Conservation (phyloP, 2,113 vertebrate genomes). For the Phalacrocorax aristotelis region DNA sequence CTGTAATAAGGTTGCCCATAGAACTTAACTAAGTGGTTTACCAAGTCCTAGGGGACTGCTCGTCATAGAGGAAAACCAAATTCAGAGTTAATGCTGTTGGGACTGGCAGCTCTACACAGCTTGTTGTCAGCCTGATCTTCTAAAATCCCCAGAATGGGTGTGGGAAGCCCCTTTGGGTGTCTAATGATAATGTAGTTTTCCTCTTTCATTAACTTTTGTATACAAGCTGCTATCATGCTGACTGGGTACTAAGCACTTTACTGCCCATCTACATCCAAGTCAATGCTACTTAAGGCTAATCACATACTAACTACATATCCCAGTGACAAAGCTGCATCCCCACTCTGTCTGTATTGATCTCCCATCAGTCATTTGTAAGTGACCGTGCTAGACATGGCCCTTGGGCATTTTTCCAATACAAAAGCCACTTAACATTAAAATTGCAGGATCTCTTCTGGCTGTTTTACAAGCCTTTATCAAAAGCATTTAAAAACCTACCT, state of each 20-base stretch:
- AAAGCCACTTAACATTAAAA: slow-evolving; percentile 87
- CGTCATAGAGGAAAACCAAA: slow-evolving; percentile 8
- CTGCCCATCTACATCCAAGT: slow-evolving; percentile 26
- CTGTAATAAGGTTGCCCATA: neutral
- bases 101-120: neutral
- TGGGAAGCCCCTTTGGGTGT: slow-evolving; percentile 16
- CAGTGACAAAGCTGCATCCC: slow-evolving; percentile 80
- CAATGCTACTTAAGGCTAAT: slow-evolving; percentile 67
- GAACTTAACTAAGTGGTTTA: slow-evolving; percentile 13
- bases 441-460: slow-evolving; percentile 67
- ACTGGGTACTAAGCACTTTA: slow-evolving; percentile 38
- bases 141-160: slow-evolving; percentile 24
- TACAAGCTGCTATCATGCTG: slow-evolving; percentile 42
- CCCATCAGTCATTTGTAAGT: slow-evolving; percentile 85
- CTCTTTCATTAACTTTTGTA: slow-evolving; percentile 69
- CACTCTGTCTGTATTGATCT: slow-evolving; percentile 83
- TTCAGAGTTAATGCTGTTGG: neutral
- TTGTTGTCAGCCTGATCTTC: slow-evolving; percentile 31
- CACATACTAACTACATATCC: slow-evolving; percentile 79
- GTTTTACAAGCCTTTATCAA: slow-evolving; percentile 63
- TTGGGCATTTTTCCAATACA: slow-evolving; percentile 83
- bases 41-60: neutral
- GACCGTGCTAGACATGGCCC: slow-evolving; percentile 82
- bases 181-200: slow-evolving; percentile 62
- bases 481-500: slow-evolving; percentile 53